Conservation (phyloP, 2,797 vertebrate genomes). For the Myripristis murdjan region DNA sequence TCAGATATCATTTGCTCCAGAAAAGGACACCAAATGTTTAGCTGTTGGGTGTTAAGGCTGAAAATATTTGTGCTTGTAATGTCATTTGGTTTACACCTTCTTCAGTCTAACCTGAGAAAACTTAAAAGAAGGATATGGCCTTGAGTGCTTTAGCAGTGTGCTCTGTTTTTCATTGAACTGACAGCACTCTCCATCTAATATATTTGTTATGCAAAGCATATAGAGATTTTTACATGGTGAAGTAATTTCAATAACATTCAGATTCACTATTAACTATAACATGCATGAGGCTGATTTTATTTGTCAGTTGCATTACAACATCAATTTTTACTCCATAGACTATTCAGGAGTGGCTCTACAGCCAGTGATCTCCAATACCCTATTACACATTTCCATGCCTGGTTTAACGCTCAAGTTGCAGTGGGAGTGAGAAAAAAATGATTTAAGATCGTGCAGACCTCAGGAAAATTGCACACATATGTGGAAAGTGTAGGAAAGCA, state of each 20-base stretch:
- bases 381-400: slow-evolving; percentile 28
- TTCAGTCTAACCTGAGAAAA: slow-evolving; percentile 39
- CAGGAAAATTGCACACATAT: slow-evolving; percentile 14
- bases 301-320: slow-evolving; percentile 11
- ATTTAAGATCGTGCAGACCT: slow-evolving; percentile 6
- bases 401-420: slow-evolving; percentile 32
- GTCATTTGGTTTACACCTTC: slow-evolving; percentile 45
- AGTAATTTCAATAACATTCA: slow-evolving; percentile 12
- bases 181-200: slow-evolving; percentile 2
- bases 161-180: neutral
- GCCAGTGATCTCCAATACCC: slow-evolving; percentile 14
- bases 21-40: slow-evolving; percentile 54
- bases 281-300: slow-evolving; percentile 4
- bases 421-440: neutral
- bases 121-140: slow-evolving; percentile 24
- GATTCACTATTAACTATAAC: slow-evolving; percentile 10
- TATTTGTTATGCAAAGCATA: slow-evolving; percentile 33
- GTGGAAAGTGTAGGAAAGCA: slow-evolving; percentile 13
- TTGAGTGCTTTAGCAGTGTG: slow-evolving; percentile 2
- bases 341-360: slow-evolving; percentile 21
- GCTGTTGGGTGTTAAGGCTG: slow-evolving; percentile 32
- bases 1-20: slow-evolving; percentile 42
- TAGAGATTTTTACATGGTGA: slow-evolving; percentile 1
- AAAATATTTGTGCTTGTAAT: slow-evolving; percentile 54
- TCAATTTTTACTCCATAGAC: slow-evolving; percentile 25